Conservation (phyloP, 2,113 vertebrate species). For the Aphyosemion australe region DNA sequence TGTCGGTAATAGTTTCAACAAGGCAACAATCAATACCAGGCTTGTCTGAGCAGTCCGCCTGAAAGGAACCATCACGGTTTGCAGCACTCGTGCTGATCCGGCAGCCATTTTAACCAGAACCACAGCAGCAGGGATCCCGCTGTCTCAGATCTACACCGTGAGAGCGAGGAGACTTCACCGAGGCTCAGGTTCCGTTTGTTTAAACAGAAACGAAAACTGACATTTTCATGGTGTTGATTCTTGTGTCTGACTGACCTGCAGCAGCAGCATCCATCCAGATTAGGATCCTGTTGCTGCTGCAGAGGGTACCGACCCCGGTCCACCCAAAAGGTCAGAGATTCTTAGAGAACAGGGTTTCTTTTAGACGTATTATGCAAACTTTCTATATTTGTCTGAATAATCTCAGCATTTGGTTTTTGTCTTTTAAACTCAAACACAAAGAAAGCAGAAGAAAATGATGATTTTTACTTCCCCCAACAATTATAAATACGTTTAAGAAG, state of each 20-base stretch:
- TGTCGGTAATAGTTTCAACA: constrained; percentile 32
- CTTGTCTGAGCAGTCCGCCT: constrained; percentile 26
- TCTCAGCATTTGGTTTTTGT: no score
- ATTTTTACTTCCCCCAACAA: no score
- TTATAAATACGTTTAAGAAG: no score
- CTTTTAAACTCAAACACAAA: no score
- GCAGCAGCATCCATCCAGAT: not conserved
- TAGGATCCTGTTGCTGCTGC: not conserved
- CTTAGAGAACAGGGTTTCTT: no score
- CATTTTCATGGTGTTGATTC: not conserved
- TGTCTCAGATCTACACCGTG: not conserved
- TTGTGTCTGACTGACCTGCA: not conserved
- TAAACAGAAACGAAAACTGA: constrained; percentile 9
- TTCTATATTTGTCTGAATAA: no score
- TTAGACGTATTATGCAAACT: no score
- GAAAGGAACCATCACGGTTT: constrained; percentile 35
- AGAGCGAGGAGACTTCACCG: constrained; percentile 3
- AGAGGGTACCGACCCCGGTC: not conserved
- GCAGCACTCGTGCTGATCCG: constrained; percentile 6
- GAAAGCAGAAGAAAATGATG: no score
- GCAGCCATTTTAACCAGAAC: constrained; percentile 53
- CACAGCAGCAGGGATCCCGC: constrained; percentile 5
- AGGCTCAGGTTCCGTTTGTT: not conserved
- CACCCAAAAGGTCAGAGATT: constrained; percentile 1
- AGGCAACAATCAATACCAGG: constrained; percentile 38